phyloP scores from a whole-genome alignment of 2,113 vertebrate genomes.

The Aptenodytes patagonicus region DNA sequence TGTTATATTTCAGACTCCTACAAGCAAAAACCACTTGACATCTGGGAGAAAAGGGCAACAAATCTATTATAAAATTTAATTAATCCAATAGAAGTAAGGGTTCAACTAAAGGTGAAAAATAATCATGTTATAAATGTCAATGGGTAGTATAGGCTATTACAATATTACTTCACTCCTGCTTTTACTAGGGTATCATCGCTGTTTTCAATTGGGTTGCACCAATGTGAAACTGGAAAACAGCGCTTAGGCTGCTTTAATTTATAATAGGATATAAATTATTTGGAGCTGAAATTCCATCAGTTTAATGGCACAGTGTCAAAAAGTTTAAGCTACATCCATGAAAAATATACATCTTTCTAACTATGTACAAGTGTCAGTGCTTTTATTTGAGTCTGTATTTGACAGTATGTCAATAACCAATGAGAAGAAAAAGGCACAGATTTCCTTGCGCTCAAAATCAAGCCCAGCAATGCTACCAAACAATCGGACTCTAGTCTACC shows the following conservation, averaged over 20 bases:
- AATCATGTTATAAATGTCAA: background rate
- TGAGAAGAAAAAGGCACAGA: background rate
- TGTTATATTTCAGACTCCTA: background rate
- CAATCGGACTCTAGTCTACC: background rate
- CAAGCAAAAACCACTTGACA: background rate
- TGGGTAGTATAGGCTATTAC: background rate
- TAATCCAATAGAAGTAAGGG: background rate
- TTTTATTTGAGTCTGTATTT: background rate
- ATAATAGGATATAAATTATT: background rate
- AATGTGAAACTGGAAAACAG: background rate
- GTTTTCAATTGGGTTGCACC: background rate
- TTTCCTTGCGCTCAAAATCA: background rate
- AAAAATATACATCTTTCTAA: background rate
- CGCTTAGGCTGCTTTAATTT: background rate
- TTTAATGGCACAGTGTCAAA: background rate
- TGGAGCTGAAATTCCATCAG: background rate
- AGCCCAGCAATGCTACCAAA: background rate
- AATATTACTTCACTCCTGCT: background rate
- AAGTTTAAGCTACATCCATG: background rate
- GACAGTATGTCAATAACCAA: background rate
- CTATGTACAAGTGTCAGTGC: background rate
- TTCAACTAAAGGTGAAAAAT: conserved; percentile 36
- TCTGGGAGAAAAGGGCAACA: background rate
- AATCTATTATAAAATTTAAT: conserved; percentile 20
- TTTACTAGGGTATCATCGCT: background rate